Evolutionary conservation across 2,113 vertebrate genomes (phyloP).

Genomic region (Rhinopomastus cyanomelas): DNA sequence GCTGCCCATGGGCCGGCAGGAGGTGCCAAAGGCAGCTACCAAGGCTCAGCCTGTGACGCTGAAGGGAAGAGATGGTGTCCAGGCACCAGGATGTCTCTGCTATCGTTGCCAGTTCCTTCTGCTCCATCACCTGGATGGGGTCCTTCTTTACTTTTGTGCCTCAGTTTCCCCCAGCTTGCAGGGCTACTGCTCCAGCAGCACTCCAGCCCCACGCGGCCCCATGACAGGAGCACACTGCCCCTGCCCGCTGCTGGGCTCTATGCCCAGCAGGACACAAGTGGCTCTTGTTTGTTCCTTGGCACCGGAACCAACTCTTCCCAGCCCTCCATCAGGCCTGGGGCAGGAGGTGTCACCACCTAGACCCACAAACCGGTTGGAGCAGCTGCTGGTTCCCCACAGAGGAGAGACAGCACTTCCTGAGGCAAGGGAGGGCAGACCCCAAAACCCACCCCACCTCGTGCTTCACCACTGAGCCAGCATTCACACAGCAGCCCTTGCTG

Average conservation of each 20-base stretch:
- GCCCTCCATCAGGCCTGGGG: not conserved
- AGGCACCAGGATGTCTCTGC: accelerated
- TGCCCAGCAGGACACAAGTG: not conserved
- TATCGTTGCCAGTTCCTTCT: not conserved
- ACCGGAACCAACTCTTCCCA: not conserved
- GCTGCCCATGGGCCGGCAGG: no score
- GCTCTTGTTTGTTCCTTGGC: constrained; percentile 43
- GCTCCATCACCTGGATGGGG: not conserved
- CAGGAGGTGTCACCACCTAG: not conserved
- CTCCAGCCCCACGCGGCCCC: accelerated
- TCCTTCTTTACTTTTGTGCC: accelerated
- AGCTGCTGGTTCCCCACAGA: accelerated
- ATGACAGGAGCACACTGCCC: accelerated
- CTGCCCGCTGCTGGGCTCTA: not conserved
- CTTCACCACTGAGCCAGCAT: accelerated
- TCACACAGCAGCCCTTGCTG: not conserved
- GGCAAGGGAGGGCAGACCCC: not conserved
- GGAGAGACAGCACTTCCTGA: not conserved
- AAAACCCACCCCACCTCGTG: not conserved
- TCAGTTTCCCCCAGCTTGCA: not conserved
- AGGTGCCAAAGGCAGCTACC: no score
- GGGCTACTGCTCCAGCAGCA: not conserved
- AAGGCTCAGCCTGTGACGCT: not conserved
- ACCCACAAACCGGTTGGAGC: constrained; percentile 45
- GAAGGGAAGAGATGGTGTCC: not conserved